phyloP scores from a whole-genome alignment of 1,140 invertebrate species.

The Drosophila simulans region DNA sequence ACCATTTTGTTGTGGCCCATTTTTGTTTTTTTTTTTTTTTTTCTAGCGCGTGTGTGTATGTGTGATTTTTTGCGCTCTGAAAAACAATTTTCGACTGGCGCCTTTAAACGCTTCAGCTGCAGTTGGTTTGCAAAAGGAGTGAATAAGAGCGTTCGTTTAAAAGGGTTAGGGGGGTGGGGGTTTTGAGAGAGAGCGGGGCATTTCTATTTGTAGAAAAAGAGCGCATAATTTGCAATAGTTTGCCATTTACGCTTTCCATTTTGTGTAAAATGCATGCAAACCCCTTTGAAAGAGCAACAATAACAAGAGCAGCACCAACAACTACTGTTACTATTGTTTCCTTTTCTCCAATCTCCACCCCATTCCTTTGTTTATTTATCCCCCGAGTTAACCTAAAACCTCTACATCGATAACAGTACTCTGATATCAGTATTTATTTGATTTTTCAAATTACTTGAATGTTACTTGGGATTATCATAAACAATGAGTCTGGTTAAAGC shows the following conservation, averaged over 20 bases:
- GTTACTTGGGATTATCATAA: not conserved
- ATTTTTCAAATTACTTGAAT: slow-evolving; percentile 1
- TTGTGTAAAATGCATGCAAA: slow-evolving; percentile 38
- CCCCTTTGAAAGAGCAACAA: slow-evolving; percentile 31
- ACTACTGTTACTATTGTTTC: slow-evolving; percentile 16
- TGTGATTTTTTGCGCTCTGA: slow-evolving; percentile 40
- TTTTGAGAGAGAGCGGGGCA: slow-evolving; percentile 3
- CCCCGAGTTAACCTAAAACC: not conserved
- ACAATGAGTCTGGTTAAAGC: not conserved
- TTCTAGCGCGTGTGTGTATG: slow-evolving; percentile 3
- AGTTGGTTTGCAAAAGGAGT: slow-evolving; percentile 26
- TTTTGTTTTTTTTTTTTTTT: slow-evolving; percentile 24
- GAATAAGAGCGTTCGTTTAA: not conserved
- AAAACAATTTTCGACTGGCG: slow-evolving; percentile 62
- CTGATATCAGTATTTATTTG: not conserved
- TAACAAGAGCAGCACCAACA: not conserved
- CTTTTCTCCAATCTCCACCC: not conserved
- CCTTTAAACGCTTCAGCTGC: slow-evolving; percentile 72
- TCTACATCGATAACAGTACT: slow-evolving; percentile 1
- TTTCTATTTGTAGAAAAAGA: slow-evolving; percentile 57
- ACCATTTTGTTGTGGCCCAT: slow-evolving; percentile 33
- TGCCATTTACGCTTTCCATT: slow-evolving; percentile 52
- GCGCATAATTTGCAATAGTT: slow-evolving; percentile 52
- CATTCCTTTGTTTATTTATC: slow-evolving; percentile 19
- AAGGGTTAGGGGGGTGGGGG: not conserved